Evolutionary conservation across 2,113 vertebrate species (phyloP), one percentile per base, ranked within the genome.

Genomic region (Phrynocephalus versicolor): DNA sequence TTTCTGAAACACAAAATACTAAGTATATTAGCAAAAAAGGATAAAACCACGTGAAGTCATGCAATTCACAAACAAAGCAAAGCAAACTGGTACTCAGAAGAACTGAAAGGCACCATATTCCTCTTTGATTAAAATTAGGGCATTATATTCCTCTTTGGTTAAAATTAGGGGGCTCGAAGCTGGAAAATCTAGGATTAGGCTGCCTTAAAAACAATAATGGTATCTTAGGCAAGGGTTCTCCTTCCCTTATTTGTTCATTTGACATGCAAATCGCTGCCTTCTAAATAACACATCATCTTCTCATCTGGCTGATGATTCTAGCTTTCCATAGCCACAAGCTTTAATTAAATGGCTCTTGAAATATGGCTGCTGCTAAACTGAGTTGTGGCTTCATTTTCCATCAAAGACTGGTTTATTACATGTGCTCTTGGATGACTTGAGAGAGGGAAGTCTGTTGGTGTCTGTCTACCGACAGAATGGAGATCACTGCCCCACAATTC

Each of bases 1-100:
- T 99, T 99, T 99, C 99, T 99, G 88, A 89, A 95, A 93, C 82
- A 89, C 83, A 55, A 15, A 94, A 81, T 55, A 83, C 91, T 13
- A 39, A 0, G 80, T 14, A 79, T 81, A 51, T 79, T 0, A 82
- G 83, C 78, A 25, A 90, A 85, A 79, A 6, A 51, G 1, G 65
- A 0, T 69, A 78, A 81, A 21, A 77, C 64, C 30, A 13, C 75
- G 19, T 16, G 39, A 82, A 15, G 21, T 57, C n/a, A 18, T 81
- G 30, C 0, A 88, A 19, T 1, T 70, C 25, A 72, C 9, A 83
- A 5, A 25, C 0, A 77, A 51, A 37, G 45, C 5, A 84, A 78
- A 10, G 23, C 37, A 82, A 85, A 58, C 14, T 9, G 14, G 77
- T 30, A 75, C 6, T 1, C 13, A 75, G 37, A 75, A 83, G 37